Evolutionary conservation across 2,888 invertebrate genomes (phyloP).

Genomic region (Margaritifera margaritifera): DNA sequence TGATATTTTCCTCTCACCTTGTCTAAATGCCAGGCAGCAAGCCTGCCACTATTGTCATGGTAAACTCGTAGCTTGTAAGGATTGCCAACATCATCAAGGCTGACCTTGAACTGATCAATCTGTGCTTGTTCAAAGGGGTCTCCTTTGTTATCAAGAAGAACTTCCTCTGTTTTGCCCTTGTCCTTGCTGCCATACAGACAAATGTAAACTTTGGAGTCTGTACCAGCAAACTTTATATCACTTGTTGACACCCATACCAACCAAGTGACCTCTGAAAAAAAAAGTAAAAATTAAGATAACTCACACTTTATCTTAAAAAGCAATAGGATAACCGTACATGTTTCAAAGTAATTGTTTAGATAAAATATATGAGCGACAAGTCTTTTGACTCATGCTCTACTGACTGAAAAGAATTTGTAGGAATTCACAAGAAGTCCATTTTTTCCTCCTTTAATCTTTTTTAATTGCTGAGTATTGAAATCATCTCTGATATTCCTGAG

Average conservation of each 20-base stretch:
- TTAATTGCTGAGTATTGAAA: too few relatives aligned
- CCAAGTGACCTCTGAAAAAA: slow-evolving; percentile 67
- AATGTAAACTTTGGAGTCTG: slow-evolving; percentile 71
- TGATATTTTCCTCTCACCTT: slow-evolving; percentile 52
- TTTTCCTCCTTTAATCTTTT: too few relatives aligned
- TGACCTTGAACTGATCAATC: slow-evolving; percentile 69
- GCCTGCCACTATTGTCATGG: slow-evolving; percentile 69
- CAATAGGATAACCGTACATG: background rate
- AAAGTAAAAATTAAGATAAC: background rate
- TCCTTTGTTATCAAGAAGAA: slow-evolving; percentile 66
- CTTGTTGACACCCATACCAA: slow-evolving; percentile 68
- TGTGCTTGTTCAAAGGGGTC: slow-evolving; percentile 71
- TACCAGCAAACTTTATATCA: slow-evolving; percentile 68
- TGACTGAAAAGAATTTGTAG: too few relatives aligned
- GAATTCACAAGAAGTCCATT: too few relatives aligned
- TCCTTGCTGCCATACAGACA: slow-evolving; percentile 71
- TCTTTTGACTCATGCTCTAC: too few relatives aligned
- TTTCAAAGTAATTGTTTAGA: background rate
- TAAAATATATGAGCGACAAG: too few relatives aligned
- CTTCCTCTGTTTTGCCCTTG: slow-evolving; percentile 70
- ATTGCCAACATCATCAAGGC: slow-evolving; percentile 65
- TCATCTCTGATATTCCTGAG: too few relatives aligned
- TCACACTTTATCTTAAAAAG: background rate
- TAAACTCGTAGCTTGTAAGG: slow-evolving; percentile 72
- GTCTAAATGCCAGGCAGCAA: slow-evolving; percentile 72